A percentile compares a stretch with the other conserved stretches of the same genome.
These are phyloP conservation scores for Acanthopagrus latus DNA, from an alignment of 2,797 vertebrate species.

Conservation along the genomic window DNA sequence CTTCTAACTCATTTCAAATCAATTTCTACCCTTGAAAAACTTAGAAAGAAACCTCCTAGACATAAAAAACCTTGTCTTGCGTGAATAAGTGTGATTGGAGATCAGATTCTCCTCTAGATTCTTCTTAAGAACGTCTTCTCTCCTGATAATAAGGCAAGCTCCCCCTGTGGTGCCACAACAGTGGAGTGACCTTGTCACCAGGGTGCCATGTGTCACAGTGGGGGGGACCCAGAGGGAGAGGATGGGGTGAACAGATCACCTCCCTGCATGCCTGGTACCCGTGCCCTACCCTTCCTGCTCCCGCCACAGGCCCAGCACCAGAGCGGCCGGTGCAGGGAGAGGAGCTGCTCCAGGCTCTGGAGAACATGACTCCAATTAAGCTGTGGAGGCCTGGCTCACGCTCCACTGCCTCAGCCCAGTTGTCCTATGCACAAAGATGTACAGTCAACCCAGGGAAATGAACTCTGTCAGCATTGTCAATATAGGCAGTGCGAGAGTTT, in stretches of 20 bases:
- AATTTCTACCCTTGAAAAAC: constrained; percentile 68
- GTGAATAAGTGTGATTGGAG: constrained; percentile 70
- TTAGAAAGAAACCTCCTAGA: constrained; percentile 66
- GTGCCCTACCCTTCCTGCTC: constrained; percentile 67
- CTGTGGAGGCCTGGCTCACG: constrained; percentile 70
- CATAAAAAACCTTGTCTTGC: constrained; percentile 69
- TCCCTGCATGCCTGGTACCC: constrained; percentile 69
- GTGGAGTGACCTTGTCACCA: constrained; percentile 76
- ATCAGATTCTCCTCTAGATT: constrained; percentile 72
- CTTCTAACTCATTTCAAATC: constrained; percentile 22
- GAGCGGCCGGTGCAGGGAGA: constrained; percentile 59
- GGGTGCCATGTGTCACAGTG: constrained; percentile 77
- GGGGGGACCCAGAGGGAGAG: constrained; percentile 70
- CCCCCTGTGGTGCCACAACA: constrained; percentile 75
- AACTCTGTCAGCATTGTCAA: constrained; percentile 58
- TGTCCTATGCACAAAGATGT: constrained; percentile 64
- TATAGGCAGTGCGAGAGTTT: constrained; percentile 40
- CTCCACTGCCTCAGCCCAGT: constrained; percentile 69
- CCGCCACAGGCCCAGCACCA: constrained; percentile 66
- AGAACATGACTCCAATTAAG: constrained; percentile 86
- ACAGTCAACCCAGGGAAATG: constrained; percentile 54
- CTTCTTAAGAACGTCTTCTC: constrained; percentile 69
- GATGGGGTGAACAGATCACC: constrained; percentile 72
- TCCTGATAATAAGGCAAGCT: constrained; percentile 76
- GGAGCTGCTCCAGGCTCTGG: constrained; percentile 75